Evolutionary conservation across 2,888 invertebrate species (phyloP).

Genomic region (Rotaria macrura): DNA sequence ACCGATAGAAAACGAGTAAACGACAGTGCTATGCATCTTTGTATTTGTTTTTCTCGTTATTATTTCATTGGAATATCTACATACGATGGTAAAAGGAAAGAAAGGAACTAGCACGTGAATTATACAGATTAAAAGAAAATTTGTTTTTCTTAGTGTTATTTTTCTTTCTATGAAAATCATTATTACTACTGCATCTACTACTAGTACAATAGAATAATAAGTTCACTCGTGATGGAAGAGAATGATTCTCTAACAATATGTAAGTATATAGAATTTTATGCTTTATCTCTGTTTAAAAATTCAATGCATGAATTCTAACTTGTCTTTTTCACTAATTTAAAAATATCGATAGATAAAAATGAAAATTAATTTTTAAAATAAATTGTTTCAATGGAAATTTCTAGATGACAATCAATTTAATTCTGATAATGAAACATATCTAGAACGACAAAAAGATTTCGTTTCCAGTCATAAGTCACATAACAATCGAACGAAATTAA

Average conservation of each 20-base stretch:
- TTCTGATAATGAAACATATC: background rate
- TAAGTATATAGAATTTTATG: background rate
- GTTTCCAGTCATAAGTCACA: background rate
- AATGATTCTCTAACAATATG: background rate
- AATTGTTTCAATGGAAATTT: background rate
- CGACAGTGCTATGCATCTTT: no score
- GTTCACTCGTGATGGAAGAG: background rate
- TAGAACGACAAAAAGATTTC: background rate
- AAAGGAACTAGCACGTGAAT: background rate
- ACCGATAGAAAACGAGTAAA: background rate
- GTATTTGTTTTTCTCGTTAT: background rate
- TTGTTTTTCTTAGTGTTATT: background rate
- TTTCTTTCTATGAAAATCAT: background rate
- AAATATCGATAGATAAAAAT: no score
- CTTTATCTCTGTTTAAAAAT: background rate
- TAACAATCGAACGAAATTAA: background rate
- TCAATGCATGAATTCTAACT: background rate
- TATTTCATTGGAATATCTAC: background rate
- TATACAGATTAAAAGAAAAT: background rate
- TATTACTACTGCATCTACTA: background rate
- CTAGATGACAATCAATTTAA: background rate
- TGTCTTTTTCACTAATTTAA: background rate
- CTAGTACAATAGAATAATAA: background rate
- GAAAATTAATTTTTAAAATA: no score
- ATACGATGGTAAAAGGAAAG: background rate